Percentiles rank a stretch among this genome's conserved stretches.
phyloP scores from a whole-genome alignment of 1,140 invertebrate species.

The Kradibia gibbosae region DNA sequence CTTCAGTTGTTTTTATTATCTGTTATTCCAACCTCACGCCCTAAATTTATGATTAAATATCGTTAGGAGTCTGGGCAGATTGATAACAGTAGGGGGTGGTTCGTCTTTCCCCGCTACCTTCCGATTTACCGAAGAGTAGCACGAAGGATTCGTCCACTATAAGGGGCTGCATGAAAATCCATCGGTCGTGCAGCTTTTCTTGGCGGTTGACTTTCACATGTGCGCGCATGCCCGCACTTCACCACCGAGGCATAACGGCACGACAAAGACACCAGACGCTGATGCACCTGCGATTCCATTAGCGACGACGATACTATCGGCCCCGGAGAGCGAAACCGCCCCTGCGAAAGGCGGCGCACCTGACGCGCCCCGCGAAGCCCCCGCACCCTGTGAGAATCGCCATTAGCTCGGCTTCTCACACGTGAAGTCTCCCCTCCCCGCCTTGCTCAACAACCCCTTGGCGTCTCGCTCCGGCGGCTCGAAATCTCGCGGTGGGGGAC shows the following conservation, averaged over 20 bases:
- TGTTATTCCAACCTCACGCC: too few relatives aligned
- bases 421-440: constrained; percentile 38
- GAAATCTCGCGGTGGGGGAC: background rate
- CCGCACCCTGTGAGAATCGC: constrained; percentile 65
- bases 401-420: constrained; percentile 69
- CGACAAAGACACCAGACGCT: background rate
- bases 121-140: too few relatives aligned
- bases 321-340: constrained; percentile 1
- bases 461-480: constrained; percentile 22
- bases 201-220: constrained; percentile 19
- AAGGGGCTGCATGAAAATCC: background rate
- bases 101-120: too few relatives aligned
- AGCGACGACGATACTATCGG: constrained; percentile 16
- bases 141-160: too few relatives aligned
- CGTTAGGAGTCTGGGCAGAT: too few relatives aligned
- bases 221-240: background rate
- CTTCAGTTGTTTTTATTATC: too few relatives aligned
- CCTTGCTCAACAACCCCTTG: constrained; percentile 1
- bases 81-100: too few relatives aligned
- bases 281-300: constrained; percentile 25
- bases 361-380: constrained; percentile 28
- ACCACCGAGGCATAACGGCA: constrained; percentile 3
- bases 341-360: constrained; percentile 26
- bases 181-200: background rate
- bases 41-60: too few relatives aligned